Conservation (phyloP, 2,113 vertebrate genomes). For the Genyomyrus donnyi region DNA sequence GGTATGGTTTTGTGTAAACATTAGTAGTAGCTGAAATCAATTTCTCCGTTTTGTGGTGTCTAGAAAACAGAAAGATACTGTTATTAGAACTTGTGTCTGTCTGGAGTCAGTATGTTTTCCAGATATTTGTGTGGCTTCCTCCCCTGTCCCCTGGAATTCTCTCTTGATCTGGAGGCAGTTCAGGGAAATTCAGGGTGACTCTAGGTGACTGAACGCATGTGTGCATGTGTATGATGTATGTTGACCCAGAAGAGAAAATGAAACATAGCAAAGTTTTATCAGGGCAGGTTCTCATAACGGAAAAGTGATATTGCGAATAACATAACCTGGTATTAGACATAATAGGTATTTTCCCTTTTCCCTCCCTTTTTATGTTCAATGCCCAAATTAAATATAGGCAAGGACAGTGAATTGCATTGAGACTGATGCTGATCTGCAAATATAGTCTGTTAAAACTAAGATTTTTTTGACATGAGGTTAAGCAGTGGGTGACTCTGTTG, state of each 20-base stretch:
- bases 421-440: neutral
- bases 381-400: neutral
- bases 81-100: neutral
- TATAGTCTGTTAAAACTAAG: neutral
- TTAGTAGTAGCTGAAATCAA: neutral
- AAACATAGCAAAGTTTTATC: neutral
- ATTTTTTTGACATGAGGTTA: neutral
- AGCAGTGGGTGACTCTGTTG: neutral
- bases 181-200: neutral
- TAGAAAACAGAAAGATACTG: neutral
- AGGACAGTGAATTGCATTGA: neutral
- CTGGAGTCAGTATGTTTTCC: neutral
- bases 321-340: neutral
- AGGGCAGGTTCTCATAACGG: neutral
- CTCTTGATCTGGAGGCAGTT: neutral
- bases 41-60: neutral
- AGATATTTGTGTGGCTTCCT: neutral
- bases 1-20: neutral
- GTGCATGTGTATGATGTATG: neutral
- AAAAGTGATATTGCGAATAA: neutral
- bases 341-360: neutral
- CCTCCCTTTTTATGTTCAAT: neutral
- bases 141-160: neutral
- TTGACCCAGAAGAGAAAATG: neutral
- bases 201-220: neutral